These are phyloP conservation scores for Littorina saxatilis DNA, from an alignment of 1,140 invertebrate genomes.

Conservation along the genomic window DNA sequence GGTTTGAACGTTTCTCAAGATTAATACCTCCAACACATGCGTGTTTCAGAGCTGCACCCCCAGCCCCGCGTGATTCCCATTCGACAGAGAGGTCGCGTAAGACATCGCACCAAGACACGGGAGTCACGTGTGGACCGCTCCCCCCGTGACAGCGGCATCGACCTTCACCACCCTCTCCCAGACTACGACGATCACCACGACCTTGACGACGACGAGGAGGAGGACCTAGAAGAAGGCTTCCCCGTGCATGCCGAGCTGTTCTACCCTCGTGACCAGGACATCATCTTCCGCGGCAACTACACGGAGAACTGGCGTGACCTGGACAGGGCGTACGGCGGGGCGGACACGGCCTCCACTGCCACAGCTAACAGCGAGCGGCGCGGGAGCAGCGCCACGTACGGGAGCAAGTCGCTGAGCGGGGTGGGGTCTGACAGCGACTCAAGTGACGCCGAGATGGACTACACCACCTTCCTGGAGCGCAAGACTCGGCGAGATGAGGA, in stretches of 20 bases:
- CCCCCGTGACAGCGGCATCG: conserved; percentile 26
- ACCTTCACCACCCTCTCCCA: neutral
- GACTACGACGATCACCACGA: neutral
- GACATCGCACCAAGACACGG: conserved; percentile 5
- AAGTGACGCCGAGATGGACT: conserved; percentile 43
- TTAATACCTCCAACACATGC: too few relatives aligned
- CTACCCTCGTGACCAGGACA: conserved; percentile 44
- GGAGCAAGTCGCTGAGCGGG: neutral
- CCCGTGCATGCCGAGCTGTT: conserved; percentile 8
- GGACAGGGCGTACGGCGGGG: neutral
- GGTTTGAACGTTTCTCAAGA: too few relatives aligned
- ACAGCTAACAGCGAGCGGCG: neutral
- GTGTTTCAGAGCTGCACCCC: conserved; percentile 12
- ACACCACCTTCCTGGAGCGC: conserved; percentile 45
- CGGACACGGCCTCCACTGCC: neutral
- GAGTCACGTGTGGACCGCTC: conserved; percentile 15
- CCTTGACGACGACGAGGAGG: conserved; percentile 18
- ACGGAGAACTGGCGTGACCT: conserved; percentile 22
- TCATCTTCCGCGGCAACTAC: conserved; percentile 41
- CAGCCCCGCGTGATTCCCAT: neutral
- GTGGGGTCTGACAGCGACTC: conserved; percentile 21
- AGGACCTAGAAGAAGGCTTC: neutral
- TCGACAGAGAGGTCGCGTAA: neutral
- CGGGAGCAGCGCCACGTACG: neutral
- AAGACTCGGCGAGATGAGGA: conserved; percentile 13